Evolutionary conservation across 2,888 invertebrate species (phyloP).

Genomic region (Plagodis pulveraria): DNA sequence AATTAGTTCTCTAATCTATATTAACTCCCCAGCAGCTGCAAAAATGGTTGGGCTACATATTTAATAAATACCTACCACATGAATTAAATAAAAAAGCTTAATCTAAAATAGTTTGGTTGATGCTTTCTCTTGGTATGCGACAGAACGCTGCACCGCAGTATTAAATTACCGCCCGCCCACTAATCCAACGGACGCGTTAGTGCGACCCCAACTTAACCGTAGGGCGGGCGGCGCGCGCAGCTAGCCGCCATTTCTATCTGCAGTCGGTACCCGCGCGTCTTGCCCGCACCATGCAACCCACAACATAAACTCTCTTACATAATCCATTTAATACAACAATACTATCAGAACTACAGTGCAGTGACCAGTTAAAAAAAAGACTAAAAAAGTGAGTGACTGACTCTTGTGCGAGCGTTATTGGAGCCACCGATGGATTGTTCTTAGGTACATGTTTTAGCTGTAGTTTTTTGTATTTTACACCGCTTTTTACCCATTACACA

Average conservation of each 20-base stretch:
- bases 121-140: too few relatives aligned
- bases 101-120: too few relatives aligned
- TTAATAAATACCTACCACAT: too few relatives aligned
- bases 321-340: constrained; percentile 40
- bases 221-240: constrained; percentile 81
- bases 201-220: constrained; percentile 50
- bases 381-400: constrained; percentile 20
- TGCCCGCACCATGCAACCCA: constrained; percentile 70
- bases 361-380: constrained; percentile 15
- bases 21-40: too few relatives aligned
- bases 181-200: constrained; percentile 19
- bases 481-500: not conserved
- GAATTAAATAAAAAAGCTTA: too few relatives aligned
- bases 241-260: constrained; percentile 76
- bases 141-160: too few relatives aligned
- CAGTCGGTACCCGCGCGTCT: constrained; percentile 73
- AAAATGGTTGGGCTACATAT: too few relatives aligned
- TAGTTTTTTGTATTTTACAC: constrained; percentile 13
- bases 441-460: constrained; percentile 19
- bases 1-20: too few relatives aligned
- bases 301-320: constrained; percentile 66
- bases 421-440: constrained; percentile 14
- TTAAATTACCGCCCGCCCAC: not conserved
- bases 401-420: constrained; percentile 12
- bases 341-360: constrained; percentile 16